Percentiles rank a stretch among this genome's conserved stretches.
Evolutionary conservation across 2,113 vertebrate genomes (phyloP).

Genomic region (Sinocyclocheilus anophthalmus): DNA sequence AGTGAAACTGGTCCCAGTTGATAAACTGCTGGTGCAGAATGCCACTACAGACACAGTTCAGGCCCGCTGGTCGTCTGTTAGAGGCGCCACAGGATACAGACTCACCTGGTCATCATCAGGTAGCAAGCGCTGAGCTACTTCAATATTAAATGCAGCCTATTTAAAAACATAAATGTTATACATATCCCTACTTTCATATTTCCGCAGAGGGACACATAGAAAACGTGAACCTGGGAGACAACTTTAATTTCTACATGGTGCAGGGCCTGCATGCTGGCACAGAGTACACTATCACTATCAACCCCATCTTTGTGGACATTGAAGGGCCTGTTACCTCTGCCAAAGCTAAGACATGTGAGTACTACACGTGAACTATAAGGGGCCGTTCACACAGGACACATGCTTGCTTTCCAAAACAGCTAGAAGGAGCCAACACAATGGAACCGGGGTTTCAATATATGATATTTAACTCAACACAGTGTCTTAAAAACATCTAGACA

Average conservation of each 20-base stretch:
- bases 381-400: not conserved
- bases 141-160: too few relatives aligned
- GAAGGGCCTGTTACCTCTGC: slow-evolving; percentile 79
- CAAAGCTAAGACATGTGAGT: slow-evolving; percentile 78
- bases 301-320: slow-evolving; percentile 83
- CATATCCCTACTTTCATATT: not conserved
- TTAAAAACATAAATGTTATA: not conserved
- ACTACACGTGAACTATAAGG: not conserved
- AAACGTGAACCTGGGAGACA: slow-evolving; percentile 81
- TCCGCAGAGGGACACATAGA: slow-evolving; percentile 81
- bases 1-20: slow-evolving; percentile 84
- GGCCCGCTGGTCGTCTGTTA: slow-evolving; percentile 79
- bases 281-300: slow-evolving; percentile 83
- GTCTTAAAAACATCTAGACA: not conserved
- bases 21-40: slow-evolving; percentile 81
- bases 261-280: slow-evolving; percentile 79
- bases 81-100: slow-evolving; percentile 84
- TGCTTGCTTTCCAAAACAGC: not conserved
- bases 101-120: slow-evolving; percentile 85
- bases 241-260: slow-evolving; percentile 85
- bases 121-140: slow-evolving; percentile 56
- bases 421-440: not conserved
- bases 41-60: slow-evolving; percentile 84
- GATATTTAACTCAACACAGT: not conserved
- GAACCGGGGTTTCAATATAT: not conserved